A percentile compares a stretch with the other conserved stretches of the same genome.
Evolutionary conservation across 2,888 invertebrate genomes (phyloP).

Genomic region (Epinotia ramella): DNA sequence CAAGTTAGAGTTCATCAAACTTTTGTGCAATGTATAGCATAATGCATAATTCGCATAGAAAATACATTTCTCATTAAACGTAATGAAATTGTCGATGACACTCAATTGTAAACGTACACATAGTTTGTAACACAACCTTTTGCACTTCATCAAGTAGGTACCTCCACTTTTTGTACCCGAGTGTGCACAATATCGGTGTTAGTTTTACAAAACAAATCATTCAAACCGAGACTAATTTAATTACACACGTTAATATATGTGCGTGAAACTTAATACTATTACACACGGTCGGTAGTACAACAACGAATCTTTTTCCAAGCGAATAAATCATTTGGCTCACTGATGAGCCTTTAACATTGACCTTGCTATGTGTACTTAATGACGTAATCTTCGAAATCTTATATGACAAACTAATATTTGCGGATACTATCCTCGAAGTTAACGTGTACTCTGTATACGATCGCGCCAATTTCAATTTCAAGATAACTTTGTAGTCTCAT

Average conservation of each 20-base stretch:
- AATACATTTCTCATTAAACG: not conserved
- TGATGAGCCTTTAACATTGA: constrained; percentile 42
- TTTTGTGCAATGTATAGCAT: too few relatives aligned
- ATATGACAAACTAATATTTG: constrained; percentile 20
- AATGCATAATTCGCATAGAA: not conserved
- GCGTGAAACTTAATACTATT: constrained; percentile 14
- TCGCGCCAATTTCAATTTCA: not conserved
- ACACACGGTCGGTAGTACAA: constrained; percentile 24
- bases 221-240: constrained; percentile 31
- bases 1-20: too few relatives aligned
- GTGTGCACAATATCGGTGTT: constrained; percentile 10
- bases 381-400: constrained; percentile 39
- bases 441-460: not conserved
- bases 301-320: constrained; percentile 3
- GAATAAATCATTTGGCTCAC: constrained; percentile 21
- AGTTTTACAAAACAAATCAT: constrained; percentile 37
- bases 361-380: constrained; percentile 35
- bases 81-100: not conserved
- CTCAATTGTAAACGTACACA: not conserved
- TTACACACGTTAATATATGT: constrained; percentile 9
- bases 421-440: not conserved
- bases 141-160: not conserved
- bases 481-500: constrained; percentile 13
- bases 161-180: not conserved
- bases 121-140: not conserved